These are phyloP conservation scores for Latrodectus hesperus DNA, from an alignment of 2,888 invertebrate genomes.

Conservation along the genomic window DNA sequence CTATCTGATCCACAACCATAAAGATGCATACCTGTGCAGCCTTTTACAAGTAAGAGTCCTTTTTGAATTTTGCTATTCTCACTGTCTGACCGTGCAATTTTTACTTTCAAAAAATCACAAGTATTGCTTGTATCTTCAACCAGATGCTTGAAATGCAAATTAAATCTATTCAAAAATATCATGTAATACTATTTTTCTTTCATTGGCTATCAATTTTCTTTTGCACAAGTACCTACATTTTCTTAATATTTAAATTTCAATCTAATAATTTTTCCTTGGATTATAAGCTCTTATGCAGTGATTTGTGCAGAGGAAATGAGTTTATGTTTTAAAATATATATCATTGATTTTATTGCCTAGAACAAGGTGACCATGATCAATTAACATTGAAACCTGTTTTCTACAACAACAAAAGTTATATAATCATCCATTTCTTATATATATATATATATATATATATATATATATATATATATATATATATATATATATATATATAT, in stretches of 20 bases:
- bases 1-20: not conserved
- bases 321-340: not conserved
- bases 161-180: not conserved
- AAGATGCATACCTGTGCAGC: not conserved
- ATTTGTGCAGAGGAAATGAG: not conserved
- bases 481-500: too few species aligned
- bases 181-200: conserved; percentile 10
- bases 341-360: not conserved
- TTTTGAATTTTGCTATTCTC: conserved; percentile 2
- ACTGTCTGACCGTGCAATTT: not conserved
- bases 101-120: not conserved
- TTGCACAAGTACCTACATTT: conserved; percentile 38
- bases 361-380: not conserved
- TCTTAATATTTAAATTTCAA: not conserved
- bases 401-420: not conserved
- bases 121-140: not conserved
- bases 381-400: not conserved
- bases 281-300: not conserved
- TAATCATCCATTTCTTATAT: not conserved
- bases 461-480: too few species aligned
- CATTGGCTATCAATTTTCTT: not conserved
- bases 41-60: not conserved
- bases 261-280: not conserved
- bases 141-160: not conserved
- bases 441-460: too few species aligned